Evolutionary conservation across 2,888 invertebrate genomes (phyloP).

Genomic region (Cryptus viduatorius): DNA sequence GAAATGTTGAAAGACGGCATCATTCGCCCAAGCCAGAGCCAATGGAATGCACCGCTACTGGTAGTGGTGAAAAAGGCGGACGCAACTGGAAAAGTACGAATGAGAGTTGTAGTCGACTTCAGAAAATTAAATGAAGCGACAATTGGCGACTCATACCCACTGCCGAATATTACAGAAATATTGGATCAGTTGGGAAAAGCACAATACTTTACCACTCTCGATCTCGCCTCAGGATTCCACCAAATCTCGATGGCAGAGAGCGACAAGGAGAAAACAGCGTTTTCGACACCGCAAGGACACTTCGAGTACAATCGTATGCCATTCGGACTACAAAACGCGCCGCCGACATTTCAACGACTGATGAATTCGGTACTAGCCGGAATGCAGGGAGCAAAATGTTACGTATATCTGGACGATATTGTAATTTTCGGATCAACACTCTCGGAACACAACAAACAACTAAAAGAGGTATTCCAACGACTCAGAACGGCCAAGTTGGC

Average conservation of each 20-base stretch:
- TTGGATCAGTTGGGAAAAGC: constrained; percentile 40
- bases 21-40: constrained; percentile 11
- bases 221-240: constrained; percentile 34
- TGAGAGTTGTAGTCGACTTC: constrained; percentile 28
- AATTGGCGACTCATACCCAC: constrained; percentile 31
- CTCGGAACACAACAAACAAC: background rate
- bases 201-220: constrained; percentile 31
- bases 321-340: constrained; percentile 18
- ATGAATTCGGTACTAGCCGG: constrained; percentile 43
- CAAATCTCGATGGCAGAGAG: constrained; percentile 24
- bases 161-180: constrained; percentile 48
- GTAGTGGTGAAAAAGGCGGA: constrained; percentile 43
- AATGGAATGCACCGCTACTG: constrained; percentile 47
- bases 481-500: background rate
- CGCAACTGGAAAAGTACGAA: constrained; percentile 7
- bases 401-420: constrained; percentile 8
- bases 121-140: constrained; percentile 41
- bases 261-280: constrained; percentile 27
- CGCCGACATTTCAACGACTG: constrained; percentile 45
- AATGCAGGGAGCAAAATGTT: constrained; percentile 29
- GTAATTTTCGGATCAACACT: background rate
- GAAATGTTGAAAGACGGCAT: constrained; percentile 31
- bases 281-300: constrained; percentile 23
- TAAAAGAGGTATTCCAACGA: background rate
- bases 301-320: constrained; percentile 44